Evolutionary conservation across 2,797 vertebrate genomes (phyloP), one percentile per base, ranked within the genome.

Genomic region (Mus caroli): DNA sequence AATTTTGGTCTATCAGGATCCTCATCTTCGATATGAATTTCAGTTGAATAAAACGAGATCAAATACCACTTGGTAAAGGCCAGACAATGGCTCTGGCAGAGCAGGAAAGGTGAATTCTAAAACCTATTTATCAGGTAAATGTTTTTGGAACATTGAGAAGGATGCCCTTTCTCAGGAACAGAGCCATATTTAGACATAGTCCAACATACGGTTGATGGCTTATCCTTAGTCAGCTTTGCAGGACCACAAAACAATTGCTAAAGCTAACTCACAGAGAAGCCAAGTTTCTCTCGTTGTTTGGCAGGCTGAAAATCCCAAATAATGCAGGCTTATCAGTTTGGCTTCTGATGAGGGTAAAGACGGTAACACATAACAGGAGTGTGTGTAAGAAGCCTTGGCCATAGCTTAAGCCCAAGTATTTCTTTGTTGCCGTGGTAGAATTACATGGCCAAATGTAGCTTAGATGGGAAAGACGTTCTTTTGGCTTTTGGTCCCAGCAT

Each of bases 11-110:
- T 75, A 58, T 12, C 50, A n/a, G n/a, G 37, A n/a, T 71, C 71
- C 15, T 40, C 19, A 37, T 54, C 80, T 94, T 84, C 76, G n/a
- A 73, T 37, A 15, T 9, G 17, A 34, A 79, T 90, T 73, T 91
- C 83, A 76, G 3, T 50, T 73, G n/a, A 86, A 34, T 64, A 56
- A 93, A 93, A 82, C 56, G n/a, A 91, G 52, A 92, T 95, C 56
- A 34, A 60, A 60, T 26, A 28, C 31, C 46, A 87, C 91, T 28
- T 34, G 88, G 54, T 11, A 28, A 92, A 88, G 46, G 37, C 22
- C 82, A 83, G 76, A 56, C 26, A 37, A 6, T 17, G 2, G 31
- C 40, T 69, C 82, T 75, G 34, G 84, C 34, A 79, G 79, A 87
- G 92, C 34, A 73, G 2, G 10, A 24, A 67, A 58, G 40, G 50